A percentile compares a stretch with the other conserved stretches of the same genome.
Evolutionary conservation across 1,140 invertebrate genomes (phyloP).

Genomic region (Leptoteleia sp.): DNA sequence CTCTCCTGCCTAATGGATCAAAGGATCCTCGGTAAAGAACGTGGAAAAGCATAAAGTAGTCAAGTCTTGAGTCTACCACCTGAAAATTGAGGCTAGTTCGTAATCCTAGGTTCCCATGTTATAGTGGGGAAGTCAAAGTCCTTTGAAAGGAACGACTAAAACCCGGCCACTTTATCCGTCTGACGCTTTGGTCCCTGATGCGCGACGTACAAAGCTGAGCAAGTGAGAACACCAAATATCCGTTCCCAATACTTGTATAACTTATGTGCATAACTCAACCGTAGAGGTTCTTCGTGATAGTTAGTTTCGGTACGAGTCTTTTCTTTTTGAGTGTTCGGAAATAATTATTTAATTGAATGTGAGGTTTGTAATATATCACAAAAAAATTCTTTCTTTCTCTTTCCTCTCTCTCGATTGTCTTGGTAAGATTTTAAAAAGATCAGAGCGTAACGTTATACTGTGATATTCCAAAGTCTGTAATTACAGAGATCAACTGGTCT

Average conservation of each 20-base stretch:
- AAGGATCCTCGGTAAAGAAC: constrained; percentile 55
- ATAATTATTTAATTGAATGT: no score
- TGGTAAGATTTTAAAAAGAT: no score
- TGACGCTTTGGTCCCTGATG: constrained; percentile 51
- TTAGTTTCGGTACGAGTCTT: no score
- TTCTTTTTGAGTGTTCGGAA: no score
- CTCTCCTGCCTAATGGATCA: constrained; percentile 61
- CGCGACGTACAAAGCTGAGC: constrained; percentile 23
- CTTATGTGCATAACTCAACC: constrained; percentile 15
- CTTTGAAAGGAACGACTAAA: constrained; percentile 50
- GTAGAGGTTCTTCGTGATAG: neutral
- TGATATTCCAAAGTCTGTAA: no score
- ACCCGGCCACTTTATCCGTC: constrained; percentile 54
- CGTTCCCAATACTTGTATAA: constrained; percentile 16
- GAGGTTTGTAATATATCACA: no score
- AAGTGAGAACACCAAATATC: constrained; percentile 40
- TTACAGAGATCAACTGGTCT: no score
- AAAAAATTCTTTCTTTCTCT: no score
- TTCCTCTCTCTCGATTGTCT: no score
- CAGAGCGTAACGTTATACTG: no score
- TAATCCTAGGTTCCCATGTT: constrained; percentile 45
- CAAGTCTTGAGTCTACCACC: constrained; percentile 41
- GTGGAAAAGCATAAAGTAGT: constrained; percentile 58
- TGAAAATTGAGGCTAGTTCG: constrained; percentile 61
- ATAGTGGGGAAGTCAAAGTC: constrained; percentile 48